Percentiles rank a stretch among this genome's conserved stretches.
These are phyloP conservation scores for Cromileptes altivelis DNA, from an alignment of 2,113 vertebrate genomes.

Conservation along the genomic window DNA sequence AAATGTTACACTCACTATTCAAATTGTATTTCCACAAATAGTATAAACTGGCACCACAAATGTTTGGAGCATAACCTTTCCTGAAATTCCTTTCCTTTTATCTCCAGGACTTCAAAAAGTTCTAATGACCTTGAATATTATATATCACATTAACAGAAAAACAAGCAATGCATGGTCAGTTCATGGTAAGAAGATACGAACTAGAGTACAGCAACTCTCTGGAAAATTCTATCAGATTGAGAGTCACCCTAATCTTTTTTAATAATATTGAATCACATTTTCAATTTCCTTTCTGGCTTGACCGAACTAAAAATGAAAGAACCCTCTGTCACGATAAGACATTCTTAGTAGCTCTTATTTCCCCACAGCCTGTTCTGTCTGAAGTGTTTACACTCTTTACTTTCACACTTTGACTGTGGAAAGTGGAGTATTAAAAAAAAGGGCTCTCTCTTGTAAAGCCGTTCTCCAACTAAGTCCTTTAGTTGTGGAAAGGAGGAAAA, in stretches of 20 bases:
- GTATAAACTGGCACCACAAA: too few relatives aligned
- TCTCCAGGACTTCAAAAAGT: neutral
- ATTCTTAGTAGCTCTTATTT: neutral
- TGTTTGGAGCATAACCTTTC: neutral
- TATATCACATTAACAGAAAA: neutral
- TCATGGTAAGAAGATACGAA: neutral
- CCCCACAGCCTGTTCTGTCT: neutral
- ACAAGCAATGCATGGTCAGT: neutral
- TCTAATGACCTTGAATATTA: neutral
- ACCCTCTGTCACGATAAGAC: neutral
- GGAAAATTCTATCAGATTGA: neutral
- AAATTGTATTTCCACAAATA: neutral
- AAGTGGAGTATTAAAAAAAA: constrained; percentile 22
- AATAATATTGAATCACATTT: constrained; percentile 19
- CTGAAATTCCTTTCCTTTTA: neutral
- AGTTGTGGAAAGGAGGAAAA: neutral
- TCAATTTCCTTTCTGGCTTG: constrained; percentile 11
- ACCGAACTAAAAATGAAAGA: constrained; percentile 15
- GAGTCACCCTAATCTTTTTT: constrained; percentile 5
- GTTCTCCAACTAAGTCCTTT: constrained; percentile 13
- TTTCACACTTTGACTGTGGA: constrained; percentile 30
- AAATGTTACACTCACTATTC: neutral
- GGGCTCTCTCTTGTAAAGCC: neutral
- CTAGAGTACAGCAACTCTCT: neutral
- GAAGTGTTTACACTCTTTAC: constrained; percentile 49